These are phyloP conservation scores for Apolygus lucorum DNA, from an alignment of 1,140 invertebrate species.

Conservation along the genomic window DNA sequence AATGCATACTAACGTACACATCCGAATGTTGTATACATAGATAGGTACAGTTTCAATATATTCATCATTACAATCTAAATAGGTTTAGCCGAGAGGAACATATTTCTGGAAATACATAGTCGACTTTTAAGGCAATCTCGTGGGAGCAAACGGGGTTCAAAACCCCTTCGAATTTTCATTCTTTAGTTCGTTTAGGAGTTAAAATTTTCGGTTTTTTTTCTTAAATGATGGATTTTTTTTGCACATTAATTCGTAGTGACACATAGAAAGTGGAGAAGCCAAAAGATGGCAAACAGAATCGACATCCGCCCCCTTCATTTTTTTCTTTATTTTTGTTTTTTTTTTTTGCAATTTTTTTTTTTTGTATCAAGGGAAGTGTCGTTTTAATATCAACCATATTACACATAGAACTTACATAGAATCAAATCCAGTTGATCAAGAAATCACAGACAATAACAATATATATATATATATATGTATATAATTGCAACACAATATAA, in stretches of 20 bases:
- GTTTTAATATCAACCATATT: neutral
- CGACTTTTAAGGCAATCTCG: slow-evolving; percentile 10
- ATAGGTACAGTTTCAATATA: neutral
- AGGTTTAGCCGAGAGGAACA: slow-evolving; percentile 13
- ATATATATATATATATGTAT: neutral
- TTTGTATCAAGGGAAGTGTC: neutral
- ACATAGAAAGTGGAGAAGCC: neutral
- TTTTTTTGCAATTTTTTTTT: neutral
- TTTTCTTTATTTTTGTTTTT: neutral
- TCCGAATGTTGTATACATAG: neutral
- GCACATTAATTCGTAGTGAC: neutral
- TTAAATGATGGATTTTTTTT: neutral
- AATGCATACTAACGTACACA: neutral
- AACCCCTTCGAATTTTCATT: neutral
- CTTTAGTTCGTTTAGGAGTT: too few species aligned
- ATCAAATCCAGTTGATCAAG: slow-evolving; percentile 3
- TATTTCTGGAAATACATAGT: slow-evolving; percentile 9
- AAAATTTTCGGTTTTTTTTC: neutral
- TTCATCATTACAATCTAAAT: neutral
- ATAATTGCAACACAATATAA: slow-evolving; percentile 13
- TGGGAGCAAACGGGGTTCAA: slow-evolving; percentile 7
- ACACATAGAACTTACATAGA: slow-evolving; percentile 7
- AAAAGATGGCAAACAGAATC: neutral
- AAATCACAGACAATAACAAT: slow-evolving; percentile 15
- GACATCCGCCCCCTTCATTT: neutral